phyloP scores from a whole-genome alignment of 2,888 invertebrate genomes.

The Cheilosia impressa region DNA sequence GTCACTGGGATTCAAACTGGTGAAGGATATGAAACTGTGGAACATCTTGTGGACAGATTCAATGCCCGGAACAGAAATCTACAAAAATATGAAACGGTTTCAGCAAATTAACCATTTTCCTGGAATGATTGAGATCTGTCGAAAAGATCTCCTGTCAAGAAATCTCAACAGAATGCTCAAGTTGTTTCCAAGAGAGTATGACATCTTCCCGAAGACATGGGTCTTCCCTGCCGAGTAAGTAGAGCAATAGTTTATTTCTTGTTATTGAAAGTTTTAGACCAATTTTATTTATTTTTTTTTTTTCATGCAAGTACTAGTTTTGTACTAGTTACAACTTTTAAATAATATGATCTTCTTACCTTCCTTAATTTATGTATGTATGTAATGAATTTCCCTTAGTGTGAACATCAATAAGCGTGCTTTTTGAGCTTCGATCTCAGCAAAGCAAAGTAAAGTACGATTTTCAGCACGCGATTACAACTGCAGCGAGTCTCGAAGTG shows the following conservation, averaged over 20 bases:
- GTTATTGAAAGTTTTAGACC: too few relatives aligned
- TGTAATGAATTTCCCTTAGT: too few relatives aligned
- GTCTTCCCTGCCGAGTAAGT: slow-evolving; percentile 95
- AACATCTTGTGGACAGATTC: slow-evolving; percentile 95
- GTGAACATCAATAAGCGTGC: too few relatives aligned
- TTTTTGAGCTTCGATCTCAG: too few relatives aligned
- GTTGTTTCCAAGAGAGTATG: slow-evolving; percentile 94
- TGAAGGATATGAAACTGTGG: slow-evolving; percentile 92
- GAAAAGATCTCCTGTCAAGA: slow-evolving; percentile 94
- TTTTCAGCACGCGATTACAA: too few relatives aligned
- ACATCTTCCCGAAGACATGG: slow-evolving; percentile 97
- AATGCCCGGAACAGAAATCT: slow-evolving; percentile 92
- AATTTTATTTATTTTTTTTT: too few relatives aligned
- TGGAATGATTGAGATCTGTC: slow-evolving; percentile 94
- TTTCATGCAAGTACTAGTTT: too few relatives aligned
- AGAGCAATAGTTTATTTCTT: neutral
- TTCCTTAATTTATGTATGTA: too few relatives aligned
- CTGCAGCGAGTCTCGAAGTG: too few relatives aligned
- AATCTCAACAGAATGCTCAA: slow-evolving; percentile 95
- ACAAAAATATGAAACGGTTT: slow-evolving; percentile 96
- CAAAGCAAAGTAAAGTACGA: too few relatives aligned
- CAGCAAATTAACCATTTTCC: slow-evolving; percentile 97
- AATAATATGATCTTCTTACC: too few relatives aligned
- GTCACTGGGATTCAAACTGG: slow-evolving; percentile 83
- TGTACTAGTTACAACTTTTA: too few relatives aligned